Conservation (phyloP, 2,113 vertebrate genomes). For the Salvelinus fontinalis region DNA sequence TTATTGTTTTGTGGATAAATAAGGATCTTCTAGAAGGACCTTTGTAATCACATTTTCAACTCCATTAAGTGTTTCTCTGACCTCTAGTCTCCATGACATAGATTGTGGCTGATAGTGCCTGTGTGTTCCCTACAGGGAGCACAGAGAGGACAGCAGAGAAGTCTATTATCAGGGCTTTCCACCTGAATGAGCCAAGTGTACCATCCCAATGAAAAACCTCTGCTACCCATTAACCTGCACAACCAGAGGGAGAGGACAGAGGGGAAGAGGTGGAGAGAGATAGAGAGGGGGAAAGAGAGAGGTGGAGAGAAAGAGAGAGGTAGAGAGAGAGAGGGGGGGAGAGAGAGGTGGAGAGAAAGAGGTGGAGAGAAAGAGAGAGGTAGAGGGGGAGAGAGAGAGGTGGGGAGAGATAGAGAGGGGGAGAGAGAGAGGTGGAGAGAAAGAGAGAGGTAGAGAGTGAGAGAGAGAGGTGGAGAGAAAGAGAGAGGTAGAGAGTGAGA, state of each 20-base stretch:
- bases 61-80: too few species aligned
- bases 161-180: constrained; percentile 68
- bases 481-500: not conserved
- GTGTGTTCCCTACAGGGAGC: not conserved
- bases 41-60: too few species aligned
- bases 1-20: too few species aligned
- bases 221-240: constrained; percentile 68
- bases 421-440: not conserved
- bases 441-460: too few species aligned
- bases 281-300: too few species aligned
- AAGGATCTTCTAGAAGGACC: too few species aligned
- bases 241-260: constrained; percentile 37
- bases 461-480: not conserved
- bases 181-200: constrained; percentile 64
- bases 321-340: too few species aligned
- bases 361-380: not conserved
- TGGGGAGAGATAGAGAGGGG: too few species aligned
- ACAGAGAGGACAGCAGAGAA: constrained; percentile 24
- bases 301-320: not conserved
- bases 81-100: too few species aligned
- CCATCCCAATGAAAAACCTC: constrained; percentile 68
- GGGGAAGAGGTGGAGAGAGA: constrained; percentile 20
- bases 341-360: accelerated
- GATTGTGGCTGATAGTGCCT: too few species aligned
- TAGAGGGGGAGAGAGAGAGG: not conserved